Percentiles rank a stretch among this genome's conserved stretches.
phyloP scores from a whole-genome alignment of 1,140 invertebrate genomes.

The Drosophila pallidifrons region DNA sequence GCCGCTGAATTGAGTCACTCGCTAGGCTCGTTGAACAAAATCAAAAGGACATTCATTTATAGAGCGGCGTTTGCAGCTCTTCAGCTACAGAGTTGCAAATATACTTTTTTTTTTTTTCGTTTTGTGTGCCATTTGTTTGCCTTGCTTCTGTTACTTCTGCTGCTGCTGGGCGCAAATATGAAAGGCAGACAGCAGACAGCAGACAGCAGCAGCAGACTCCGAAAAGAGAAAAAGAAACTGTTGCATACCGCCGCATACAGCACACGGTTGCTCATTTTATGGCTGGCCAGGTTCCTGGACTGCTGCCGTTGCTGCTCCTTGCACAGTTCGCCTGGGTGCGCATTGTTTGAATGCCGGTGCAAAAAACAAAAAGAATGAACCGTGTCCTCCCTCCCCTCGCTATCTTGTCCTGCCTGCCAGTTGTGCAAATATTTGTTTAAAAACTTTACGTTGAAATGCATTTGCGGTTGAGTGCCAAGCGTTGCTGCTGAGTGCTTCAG shows the following conservation, averaged over 20 bases:
- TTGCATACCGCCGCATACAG: constrained; percentile 73
- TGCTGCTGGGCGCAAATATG: constrained; percentile 63
- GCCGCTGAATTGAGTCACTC: constrained; percentile 81
- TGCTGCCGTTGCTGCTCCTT: constrained; percentile 26
- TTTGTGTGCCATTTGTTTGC: constrained; percentile 75
- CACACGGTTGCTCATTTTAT: constrained; percentile 82
- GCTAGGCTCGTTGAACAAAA: constrained; percentile 83
- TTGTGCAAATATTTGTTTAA: constrained; percentile 84
- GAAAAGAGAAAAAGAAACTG: constrained; percentile 55
- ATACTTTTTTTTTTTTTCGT: constrained; percentile 48
- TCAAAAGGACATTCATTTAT: constrained; percentile 84
- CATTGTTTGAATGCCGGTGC: constrained; percentile 73
- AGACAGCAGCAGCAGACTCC: no score
- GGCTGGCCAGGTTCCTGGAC: constrained; percentile 58
- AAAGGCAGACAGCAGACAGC: constrained; percentile 54
- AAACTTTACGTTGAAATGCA: constrained; percentile 84
- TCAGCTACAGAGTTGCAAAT: constrained; percentile 68
- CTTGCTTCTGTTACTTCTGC: constrained; percentile 23
- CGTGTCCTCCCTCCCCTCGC: neutral
- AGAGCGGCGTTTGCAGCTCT: constrained; percentile 53
- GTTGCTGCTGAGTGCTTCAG: constrained; percentile 37
- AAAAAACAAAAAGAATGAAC: constrained; percentile 45
- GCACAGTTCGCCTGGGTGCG: constrained; percentile 52
- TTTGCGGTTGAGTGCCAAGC: constrained; percentile 81
- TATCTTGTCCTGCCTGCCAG: constrained; percentile 57